phyloP scores from a whole-genome alignment of 2,797 vertebrate species.

The Phalanger gymnotis region DNA sequence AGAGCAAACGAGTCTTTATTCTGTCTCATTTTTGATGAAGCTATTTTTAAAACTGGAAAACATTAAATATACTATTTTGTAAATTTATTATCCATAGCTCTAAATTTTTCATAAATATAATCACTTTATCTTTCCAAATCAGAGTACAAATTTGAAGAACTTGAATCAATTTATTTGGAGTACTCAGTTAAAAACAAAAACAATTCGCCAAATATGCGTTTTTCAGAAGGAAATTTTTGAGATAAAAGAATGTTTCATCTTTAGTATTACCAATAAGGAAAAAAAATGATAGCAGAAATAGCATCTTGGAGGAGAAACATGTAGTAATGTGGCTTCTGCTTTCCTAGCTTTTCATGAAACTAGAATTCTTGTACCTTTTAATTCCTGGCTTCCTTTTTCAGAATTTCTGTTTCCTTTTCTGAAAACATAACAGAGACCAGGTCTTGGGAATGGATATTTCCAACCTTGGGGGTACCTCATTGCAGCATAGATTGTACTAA shows the following conservation, averaged over 20 bases:
- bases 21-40: not conserved
- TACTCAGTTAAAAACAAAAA: not conserved
- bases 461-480: not conserved
- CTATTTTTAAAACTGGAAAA: not conserved
- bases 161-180: not conserved
- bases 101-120: not conserved
- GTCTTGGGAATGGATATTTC: not conserved
- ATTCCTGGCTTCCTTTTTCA: not conserved
- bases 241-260: not conserved
- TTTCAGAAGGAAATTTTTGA: not conserved
- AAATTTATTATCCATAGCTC: not conserved
- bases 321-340: not conserved
- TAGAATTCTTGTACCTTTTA: not conserved
- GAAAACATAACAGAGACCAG: not conserved
- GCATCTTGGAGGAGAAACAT: not conserved
- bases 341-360: not conserved
- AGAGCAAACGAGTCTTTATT: not conserved
- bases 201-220: not conserved
- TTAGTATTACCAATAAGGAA: not conserved
- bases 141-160: not conserved
- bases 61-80: not conserved
- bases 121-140: not conserved
- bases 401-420: not conserved
- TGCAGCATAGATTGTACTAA: not conserved
- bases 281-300: not conserved